Conservation (phyloP, 2,888 invertebrate genomes). For the Napeogenes sylphis region DNA sequence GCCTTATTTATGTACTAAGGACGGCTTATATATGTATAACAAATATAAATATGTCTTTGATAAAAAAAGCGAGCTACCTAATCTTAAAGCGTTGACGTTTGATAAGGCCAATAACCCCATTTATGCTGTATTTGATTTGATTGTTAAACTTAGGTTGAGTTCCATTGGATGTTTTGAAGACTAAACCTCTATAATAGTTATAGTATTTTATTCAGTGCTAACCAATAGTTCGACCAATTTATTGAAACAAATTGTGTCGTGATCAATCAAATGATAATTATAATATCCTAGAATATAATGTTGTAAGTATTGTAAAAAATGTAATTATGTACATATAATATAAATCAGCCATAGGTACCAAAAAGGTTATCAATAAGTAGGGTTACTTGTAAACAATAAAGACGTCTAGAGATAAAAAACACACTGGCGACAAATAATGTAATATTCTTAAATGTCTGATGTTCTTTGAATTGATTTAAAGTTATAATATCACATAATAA, state of each 20-base stretch:
- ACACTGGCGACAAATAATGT: not conserved
- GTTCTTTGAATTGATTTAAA: not conserved
- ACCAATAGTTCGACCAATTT: not conserved
- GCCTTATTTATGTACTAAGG: conserved; percentile 48
- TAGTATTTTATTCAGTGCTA: not conserved
- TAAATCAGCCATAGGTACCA: not conserved
- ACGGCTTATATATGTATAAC: conserved; percentile 59
- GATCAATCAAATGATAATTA: not conserved
- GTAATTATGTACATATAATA: not conserved
- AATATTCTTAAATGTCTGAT: not conserved
- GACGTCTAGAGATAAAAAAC: not conserved
- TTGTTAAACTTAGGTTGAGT: conserved; percentile 50
- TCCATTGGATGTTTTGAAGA: conserved; percentile 46
- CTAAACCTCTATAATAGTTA: conserved; percentile 23
- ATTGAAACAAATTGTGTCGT: not conserved
- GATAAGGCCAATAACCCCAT: conserved; percentile 53
- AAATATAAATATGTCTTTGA: conserved; percentile 64
- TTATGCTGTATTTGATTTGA: conserved; percentile 53
- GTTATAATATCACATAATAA: not conserved
- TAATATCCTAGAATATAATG: too few species aligned
- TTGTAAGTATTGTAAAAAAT: not conserved
- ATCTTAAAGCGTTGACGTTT: conserved; percentile 55
- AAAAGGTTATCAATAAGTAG: conserved; percentile 3
- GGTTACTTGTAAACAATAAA: too few species aligned
- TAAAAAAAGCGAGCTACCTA: conserved; percentile 48